A percentile compares a stretch with the other conserved stretches of the same genome.
phyloP scores from a whole-genome alignment of 2,888 invertebrate species.

The Eulithis prunata region DNA sequence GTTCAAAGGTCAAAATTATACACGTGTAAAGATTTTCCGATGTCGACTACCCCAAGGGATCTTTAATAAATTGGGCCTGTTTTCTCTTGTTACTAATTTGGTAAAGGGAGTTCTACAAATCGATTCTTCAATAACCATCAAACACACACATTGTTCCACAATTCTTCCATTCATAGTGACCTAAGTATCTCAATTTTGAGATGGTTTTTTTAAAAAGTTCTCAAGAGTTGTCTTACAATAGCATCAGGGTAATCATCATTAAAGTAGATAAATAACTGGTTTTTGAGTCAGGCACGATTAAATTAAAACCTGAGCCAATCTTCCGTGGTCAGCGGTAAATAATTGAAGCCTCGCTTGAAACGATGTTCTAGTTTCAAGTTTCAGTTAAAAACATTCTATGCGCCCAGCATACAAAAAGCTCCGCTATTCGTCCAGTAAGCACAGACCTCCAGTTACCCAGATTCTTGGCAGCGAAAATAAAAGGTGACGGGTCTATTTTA shows the following conservation, averaged over 20 bases:
- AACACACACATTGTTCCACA: too few species aligned
- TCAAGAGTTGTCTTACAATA: too few species aligned
- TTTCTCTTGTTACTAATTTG: too few species aligned
- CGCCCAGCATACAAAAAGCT: conserved; percentile 29
- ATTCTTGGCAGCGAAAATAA: conserved; percentile 18
- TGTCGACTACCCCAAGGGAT: neutral
- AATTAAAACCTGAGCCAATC: conserved; percentile 11
- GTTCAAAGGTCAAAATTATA: conserved; percentile 3
- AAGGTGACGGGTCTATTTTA: conserved; percentile 34
- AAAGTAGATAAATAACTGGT: too few species aligned
- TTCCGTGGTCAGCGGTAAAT: conserved; percentile 40
- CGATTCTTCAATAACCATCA: too few species aligned
- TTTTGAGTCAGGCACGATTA: neutral
- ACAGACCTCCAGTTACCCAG: conserved; percentile 39
- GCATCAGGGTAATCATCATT: too few species aligned
- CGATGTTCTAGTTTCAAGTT: conserved; percentile 58
- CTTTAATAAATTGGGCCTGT: neutral
- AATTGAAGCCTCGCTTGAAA: conserved; percentile 55
- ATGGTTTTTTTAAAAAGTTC: too few species aligned
- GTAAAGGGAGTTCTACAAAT: too few species aligned
- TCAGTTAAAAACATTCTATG: conserved; percentile 55
- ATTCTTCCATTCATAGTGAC: too few species aligned
- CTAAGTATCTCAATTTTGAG: too few species aligned
- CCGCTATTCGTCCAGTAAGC: conserved; percentile 38
- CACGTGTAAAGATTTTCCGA: conserved; percentile 1